Conservation (phyloP, 2,797 vertebrate species). For the Sciurus carolinensis region DNA sequence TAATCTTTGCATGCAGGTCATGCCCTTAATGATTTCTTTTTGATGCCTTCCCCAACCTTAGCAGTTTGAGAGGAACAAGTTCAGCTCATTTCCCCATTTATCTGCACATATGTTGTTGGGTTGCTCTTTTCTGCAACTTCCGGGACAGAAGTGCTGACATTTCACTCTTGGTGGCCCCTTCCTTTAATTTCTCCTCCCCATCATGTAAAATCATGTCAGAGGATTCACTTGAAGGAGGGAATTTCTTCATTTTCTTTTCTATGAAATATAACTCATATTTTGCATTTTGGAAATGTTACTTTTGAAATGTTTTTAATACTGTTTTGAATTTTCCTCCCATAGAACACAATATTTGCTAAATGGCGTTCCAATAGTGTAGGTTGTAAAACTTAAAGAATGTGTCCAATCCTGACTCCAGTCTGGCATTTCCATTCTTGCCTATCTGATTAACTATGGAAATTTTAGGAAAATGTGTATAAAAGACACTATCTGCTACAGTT, state of each 20-base stretch:
- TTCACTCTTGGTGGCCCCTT: background rate
- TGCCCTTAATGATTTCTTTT: background rate
- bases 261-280: background rate
- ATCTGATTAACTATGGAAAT: background rate
- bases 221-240: background rate
- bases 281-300: constrained; percentile 43
- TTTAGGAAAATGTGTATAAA: background rate
- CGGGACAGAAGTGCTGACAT: background rate
- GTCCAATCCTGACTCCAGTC: background rate
- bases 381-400: background rate
- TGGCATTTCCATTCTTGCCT: background rate
- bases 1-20: background rate
- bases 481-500: background rate
- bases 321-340: background rate
- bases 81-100: background rate
- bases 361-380: background rate
- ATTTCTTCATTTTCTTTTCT: constrained; percentile 46
- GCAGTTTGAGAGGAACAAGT: background rate
- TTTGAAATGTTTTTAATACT: constrained; percentile 41
- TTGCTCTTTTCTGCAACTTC: background rate
- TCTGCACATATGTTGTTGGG: too few relatives aligned
- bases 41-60: background rate
- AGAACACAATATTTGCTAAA: background rate
- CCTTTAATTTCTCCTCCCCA: background rate
- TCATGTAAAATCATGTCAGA: background rate